Percentiles rank a stretch among this genome's conserved stretches.
phyloP scores from a whole-genome alignment of 2,113 vertebrate genomes.

The Delphinapterus leucas region DNA sequence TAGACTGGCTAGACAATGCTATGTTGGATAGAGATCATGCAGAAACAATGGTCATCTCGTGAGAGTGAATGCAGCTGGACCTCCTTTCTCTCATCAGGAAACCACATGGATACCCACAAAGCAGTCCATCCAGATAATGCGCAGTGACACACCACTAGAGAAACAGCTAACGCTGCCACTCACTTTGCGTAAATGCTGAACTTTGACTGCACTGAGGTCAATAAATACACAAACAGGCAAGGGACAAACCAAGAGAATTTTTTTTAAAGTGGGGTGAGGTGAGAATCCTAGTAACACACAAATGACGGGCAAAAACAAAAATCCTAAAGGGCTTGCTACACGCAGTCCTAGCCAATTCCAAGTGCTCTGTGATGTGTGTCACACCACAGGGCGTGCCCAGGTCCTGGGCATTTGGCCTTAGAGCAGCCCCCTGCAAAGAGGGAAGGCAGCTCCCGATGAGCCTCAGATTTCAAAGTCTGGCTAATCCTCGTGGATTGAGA shows the following conservation, averaged over 20 bases:
- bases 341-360: background rate
- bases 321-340: background rate
- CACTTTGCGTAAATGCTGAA: background rate
- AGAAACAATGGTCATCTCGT: constrained; percentile 48
- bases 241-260: background rate
- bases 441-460: background rate
- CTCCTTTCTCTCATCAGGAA: constrained; percentile 27
- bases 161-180: background rate
- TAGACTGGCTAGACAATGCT: constrained; percentile 14
- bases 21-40: background rate
- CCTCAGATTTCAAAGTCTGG: background rate
- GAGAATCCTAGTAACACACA: background rate
- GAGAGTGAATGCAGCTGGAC: background rate
- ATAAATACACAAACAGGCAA: constrained; percentile 43
- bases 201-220: background rate
- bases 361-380: background rate
- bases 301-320: background rate
- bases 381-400: background rate
- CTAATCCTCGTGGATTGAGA: constrained; percentile 13
- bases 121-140: background rate
- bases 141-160: background rate
- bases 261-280: background rate
- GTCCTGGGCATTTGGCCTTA: background rate
- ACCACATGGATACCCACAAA: background rate
- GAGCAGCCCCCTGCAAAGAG: background rate